Evolutionary conservation across 2,888 invertebrate genomes (phyloP).

Genomic region (Drosophila flavopinicola): DNA sequence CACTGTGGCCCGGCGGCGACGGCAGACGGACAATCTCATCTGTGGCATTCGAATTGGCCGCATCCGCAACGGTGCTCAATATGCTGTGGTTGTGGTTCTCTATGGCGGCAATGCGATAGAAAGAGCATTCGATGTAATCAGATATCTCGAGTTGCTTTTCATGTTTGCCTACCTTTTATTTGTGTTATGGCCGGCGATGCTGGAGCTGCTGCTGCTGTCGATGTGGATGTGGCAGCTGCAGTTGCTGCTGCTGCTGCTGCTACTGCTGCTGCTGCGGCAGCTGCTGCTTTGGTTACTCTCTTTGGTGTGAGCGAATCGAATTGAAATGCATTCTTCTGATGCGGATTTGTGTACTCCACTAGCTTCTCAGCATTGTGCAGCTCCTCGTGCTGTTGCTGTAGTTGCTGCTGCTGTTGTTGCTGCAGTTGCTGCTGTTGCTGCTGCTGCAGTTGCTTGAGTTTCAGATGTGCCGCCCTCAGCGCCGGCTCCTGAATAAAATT

Average conservation of each 20-base stretch:
- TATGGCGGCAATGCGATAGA: conserved; percentile 5
- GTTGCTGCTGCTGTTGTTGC: conserved; percentile 52
- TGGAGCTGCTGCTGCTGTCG: conserved; percentile 27
- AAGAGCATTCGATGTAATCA: not conserved
- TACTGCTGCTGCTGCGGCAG: conserved; percentile 31
- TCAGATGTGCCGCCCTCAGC: conserved; percentile 63
- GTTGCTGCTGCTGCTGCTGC: conserved; percentile 14
- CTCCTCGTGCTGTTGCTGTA: conserved; percentile 72
- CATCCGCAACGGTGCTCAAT: conserved; percentile 65
- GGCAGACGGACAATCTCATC: conserved; percentile 67
- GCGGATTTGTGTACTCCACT: conserved; percentile 82
- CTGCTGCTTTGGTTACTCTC: conserved; percentile 75
- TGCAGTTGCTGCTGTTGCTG: conserved; percentile 46
- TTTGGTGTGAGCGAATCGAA: conserved; percentile 85
- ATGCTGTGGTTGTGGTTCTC: conserved; percentile 73
- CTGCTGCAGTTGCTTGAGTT: conserved; percentile 64
- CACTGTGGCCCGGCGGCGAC: conserved; percentile 38
- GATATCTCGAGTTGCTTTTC: not conserved
- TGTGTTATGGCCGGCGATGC: conserved; percentile 56
- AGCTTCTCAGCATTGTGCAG: conserved; percentile 84
- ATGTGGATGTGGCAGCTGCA: conserved; percentile 13
- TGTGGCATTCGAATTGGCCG: conserved; percentile 72
- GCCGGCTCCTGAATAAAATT: conserved; percentile 65
- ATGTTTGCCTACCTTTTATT: conserved; percentile 49
- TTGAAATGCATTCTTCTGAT: conserved; percentile 84